phyloP scores from a whole-genome alignment of 2,113 vertebrate species.

The Gambusia affinis region DNA sequence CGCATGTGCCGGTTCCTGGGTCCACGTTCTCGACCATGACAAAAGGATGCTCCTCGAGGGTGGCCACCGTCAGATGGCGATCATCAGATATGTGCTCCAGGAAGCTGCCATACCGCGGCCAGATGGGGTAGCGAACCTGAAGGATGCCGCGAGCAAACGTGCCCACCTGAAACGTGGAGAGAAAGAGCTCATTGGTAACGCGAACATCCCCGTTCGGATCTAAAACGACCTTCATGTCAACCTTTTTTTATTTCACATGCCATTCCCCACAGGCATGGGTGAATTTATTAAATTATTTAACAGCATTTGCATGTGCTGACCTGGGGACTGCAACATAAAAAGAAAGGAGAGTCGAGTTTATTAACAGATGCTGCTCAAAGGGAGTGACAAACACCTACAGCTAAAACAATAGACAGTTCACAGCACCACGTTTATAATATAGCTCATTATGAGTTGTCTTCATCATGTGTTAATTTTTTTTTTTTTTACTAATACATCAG shows the following conservation, averaged over 20 bases:
- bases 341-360: conserved; percentile 21
- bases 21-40: conserved; percentile 97
- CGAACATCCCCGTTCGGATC: not conserved
- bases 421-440: conserved; percentile 38
- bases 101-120: conserved; percentile 92
- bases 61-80: conserved; percentile 94
- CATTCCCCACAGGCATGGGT: not conserved
- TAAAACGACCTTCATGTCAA: conserved; percentile 17
- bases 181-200: conserved; percentile 8
- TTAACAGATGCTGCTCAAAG: conserved; percentile 26
- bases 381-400: conserved; percentile 3
- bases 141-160: conserved; percentile 90
- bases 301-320: conserved; percentile 46
- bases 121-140: conserved; percentile 95
- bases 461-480: conserved; percentile 40
- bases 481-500: conserved; percentile 53
- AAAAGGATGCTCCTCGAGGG: conserved; percentile 95
- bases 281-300: conserved; percentile 9
- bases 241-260: conserved; percentile 7
- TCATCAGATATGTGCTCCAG: conserved; percentile 91
- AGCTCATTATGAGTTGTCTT: conserved; percentile 28
- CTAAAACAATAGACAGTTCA: conserved; percentile 27
- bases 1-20: conserved; percentile 89
- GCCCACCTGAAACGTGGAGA: conserved; percentile 84
- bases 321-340: conserved; percentile 56